Evolutionary conservation across 2,113 vertebrate genomes (phyloP).

Genomic region (Oryzias melastigma): DNA sequence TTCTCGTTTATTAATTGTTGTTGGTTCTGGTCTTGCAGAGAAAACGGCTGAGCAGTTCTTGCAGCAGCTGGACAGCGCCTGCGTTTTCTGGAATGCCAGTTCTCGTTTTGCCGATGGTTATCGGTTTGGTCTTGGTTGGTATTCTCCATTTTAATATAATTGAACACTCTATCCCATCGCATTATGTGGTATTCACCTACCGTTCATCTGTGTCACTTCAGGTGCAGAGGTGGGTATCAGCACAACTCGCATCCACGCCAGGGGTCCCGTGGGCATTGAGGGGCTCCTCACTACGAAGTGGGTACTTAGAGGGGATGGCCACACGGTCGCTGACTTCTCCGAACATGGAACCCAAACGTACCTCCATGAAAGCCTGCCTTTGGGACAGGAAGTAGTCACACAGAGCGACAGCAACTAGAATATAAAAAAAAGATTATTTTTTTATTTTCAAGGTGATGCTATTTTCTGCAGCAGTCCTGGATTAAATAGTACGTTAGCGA

Average conservation of each 20-base stretch:
- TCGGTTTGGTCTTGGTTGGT: constrained; percentile 90
- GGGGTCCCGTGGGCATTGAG: constrained; percentile 96
- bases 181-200: not conserved
- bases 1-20: too few relatives aligned
- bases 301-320: constrained; percentile 89
- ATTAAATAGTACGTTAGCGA: too few relatives aligned
- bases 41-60: constrained; percentile 92
- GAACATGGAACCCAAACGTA: constrained; percentile 88
- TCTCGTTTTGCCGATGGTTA: constrained; percentile 96
- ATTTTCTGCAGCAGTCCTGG: too few relatives aligned
- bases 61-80: constrained; percentile 93
- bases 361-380: constrained; percentile 87
- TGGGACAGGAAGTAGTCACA: constrained; percentile 52
- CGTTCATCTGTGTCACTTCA: constrained; percentile 45
- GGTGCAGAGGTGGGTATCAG: constrained; percentile 97
- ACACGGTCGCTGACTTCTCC: constrained; percentile 89
- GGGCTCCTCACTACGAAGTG: constrained; percentile 96
- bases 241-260: constrained; percentile 91
- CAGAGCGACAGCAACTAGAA: constrained; percentile 56
- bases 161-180: not conserved
- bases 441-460: too few relatives aligned
- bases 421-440: too few relatives aligned
- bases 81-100: constrained; percentile 97
- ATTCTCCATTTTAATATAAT: not conserved
- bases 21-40: constrained; percentile 70